phyloP scores from a whole-genome alignment of 2,888 invertebrate species.

The Ophioninae sp. region DNA sequence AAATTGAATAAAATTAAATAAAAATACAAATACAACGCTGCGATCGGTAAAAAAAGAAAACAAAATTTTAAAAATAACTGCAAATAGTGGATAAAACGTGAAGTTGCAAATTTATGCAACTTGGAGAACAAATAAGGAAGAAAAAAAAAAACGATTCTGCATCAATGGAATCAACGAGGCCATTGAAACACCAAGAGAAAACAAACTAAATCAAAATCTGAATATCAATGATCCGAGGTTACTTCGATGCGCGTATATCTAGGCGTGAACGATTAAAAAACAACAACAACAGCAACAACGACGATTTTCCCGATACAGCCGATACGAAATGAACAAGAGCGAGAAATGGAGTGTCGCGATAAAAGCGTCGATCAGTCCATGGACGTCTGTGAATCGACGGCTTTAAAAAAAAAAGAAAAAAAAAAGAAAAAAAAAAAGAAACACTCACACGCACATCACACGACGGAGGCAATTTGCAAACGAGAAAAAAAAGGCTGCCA shows the following conservation, averaged over 20 bases:
- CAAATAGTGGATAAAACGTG: background rate
- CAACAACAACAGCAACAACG: background rate
- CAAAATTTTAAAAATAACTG: background rate
- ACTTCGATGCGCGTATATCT: background rate
- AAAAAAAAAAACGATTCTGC: constrained; percentile 16
- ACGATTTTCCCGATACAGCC: background rate
- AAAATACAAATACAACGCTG: background rate
- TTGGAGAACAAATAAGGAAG: background rate
- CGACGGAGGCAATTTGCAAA: background rate
- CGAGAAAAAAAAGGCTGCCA: background rate
- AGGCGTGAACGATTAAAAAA: background rate
- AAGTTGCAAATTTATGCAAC: background rate
- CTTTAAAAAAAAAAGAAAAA: constrained; percentile 21
- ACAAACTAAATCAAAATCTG: background rate
- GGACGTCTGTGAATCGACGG: constrained; percentile 31
- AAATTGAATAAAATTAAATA: background rate
- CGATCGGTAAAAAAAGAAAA: background rate
- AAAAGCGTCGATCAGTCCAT: constrained; percentile 4
- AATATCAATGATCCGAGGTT: background rate
- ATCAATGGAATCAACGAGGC: background rate
- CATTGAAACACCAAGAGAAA: background rate
- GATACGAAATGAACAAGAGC: background rate
- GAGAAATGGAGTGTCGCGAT: constrained; percentile 28
- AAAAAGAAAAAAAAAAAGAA: background rate
- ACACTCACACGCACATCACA: background rate